These are phyloP conservation scores for Globodera ellingtonae DNA, from an alignment of 1,140 invertebrate species.

Conservation along the genomic window DNA sequence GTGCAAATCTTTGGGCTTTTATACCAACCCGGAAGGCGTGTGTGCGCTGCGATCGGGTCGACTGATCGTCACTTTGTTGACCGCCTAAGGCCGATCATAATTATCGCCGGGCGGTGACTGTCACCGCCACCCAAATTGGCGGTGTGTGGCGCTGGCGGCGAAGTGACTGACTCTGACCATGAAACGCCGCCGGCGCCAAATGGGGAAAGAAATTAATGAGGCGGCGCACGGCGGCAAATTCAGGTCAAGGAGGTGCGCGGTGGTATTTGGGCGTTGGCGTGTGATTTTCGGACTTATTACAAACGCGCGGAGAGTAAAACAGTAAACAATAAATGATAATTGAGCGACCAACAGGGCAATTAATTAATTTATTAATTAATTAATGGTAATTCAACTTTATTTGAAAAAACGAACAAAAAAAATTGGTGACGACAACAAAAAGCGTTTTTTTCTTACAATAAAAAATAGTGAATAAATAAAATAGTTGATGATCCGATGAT, in stretches of 20 bases:
- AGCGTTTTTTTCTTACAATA: no score
- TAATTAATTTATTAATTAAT: neutral
- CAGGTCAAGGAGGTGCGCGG: neutral
- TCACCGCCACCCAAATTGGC: neutral
- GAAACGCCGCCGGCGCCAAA: neutral
- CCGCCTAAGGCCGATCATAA: no score
- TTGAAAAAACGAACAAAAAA: no score
- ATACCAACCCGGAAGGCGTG: no score
- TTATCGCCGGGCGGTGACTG: neutral
- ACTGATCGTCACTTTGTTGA: no score
- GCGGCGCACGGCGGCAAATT: neutral
- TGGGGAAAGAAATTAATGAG: neutral
- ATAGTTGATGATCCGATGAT: no score
- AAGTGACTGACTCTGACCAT: neutral
- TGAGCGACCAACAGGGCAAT: neutral
- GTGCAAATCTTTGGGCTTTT: no score
- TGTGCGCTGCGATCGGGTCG: no score
- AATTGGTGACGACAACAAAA: no score
- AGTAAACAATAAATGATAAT: neutral
- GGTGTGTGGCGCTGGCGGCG: no score
- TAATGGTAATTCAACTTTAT: no score
- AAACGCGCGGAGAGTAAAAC: neutral
- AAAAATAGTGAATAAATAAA: no score
- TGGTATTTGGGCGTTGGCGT: neutral
- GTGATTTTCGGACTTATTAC: neutral